Evolutionary conservation across 1,140 invertebrate genomes (phyloP).

Genomic region (Drosophila kohkoa): DNA sequence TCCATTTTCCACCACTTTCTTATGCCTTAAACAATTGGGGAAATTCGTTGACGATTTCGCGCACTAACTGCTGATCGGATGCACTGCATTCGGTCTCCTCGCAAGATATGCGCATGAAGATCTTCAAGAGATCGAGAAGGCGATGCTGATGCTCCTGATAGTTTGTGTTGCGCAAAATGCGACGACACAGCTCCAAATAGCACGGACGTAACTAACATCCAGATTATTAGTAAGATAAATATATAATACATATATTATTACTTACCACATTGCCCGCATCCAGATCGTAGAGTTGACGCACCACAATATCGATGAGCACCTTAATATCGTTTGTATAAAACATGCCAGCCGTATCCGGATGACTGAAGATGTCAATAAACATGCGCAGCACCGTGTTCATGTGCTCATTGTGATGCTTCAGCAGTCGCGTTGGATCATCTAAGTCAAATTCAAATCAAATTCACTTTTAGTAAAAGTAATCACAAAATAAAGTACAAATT

Average conservation of each 20-base stretch:
- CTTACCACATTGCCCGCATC: slow-evolving; percentile 93
- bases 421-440: slow-evolving; percentile 95
- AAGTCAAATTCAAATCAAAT: slow-evolving; percentile 36
- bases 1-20: slow-evolving; percentile 1
- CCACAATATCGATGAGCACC: slow-evolving; percentile 96
- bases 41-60: slow-evolving; percentile 93
- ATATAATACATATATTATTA: slow-evolving; percentile 1
- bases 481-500: not conserved
- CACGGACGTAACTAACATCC: slow-evolving; percentile 88
- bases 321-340: slow-evolving; percentile 97
- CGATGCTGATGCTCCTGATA: slow-evolving; percentile 91
- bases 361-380: slow-evolving; percentile 93
- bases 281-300: slow-evolving; percentile 94
- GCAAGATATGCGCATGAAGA: slow-evolving; percentile 93
- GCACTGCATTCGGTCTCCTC: slow-evolving; percentile 91
- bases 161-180: slow-evolving; percentile 91
- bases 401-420: slow-evolving; percentile 92
- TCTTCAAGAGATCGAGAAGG: slow-evolving; percentile 91
- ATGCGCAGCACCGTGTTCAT: slow-evolving; percentile 95
- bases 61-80: slow-evolving; percentile 90
- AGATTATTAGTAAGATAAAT: too few species aligned
- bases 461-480: too few species aligned
- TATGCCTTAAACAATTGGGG: slow-evolving; percentile 92
- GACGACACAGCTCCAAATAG: slow-evolving; percentile 91
- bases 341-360: slow-evolving; percentile 90